Evolutionary conservation across 1,140 invertebrate species (phyloP).

Genomic region (Nasonia vitripennis): DNA sequence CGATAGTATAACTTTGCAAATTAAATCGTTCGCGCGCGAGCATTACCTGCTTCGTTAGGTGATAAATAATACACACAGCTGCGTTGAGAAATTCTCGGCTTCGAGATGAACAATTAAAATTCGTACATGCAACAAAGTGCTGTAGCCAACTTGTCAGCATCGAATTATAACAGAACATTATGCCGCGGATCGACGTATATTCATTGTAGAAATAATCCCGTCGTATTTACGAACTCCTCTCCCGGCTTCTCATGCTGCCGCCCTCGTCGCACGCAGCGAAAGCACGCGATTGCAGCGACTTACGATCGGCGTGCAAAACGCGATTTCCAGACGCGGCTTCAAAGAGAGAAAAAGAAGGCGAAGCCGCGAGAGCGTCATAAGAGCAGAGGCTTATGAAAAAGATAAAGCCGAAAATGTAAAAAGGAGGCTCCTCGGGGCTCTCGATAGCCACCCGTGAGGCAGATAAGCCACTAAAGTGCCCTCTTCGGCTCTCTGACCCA

Average conservation of each 20-base stretch:
- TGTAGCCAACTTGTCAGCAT: no score
- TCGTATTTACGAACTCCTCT: neutral
- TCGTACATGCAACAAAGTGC: neutral
- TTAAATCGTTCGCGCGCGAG: neutral
- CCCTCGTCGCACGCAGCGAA: no score
- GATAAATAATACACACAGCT: no score
- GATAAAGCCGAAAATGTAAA: constrained; percentile 10
- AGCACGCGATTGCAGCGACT: neutral
- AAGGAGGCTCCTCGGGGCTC: neutral
- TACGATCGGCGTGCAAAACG: neutral
- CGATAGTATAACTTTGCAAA: constrained; percentile 8
- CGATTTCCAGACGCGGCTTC: neutral
- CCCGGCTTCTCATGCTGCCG: neutral
- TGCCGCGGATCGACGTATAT: no score
- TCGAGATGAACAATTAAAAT: neutral
- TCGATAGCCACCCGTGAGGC: neutral
- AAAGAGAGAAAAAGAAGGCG: neutral
- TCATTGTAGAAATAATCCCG: neutral
- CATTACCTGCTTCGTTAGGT: neutral
- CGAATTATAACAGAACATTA: no score
- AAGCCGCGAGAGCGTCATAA: neutral
- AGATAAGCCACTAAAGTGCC: constrained; percentile 39
- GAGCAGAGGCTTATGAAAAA: constrained; percentile 2
- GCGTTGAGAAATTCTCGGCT: neutral
- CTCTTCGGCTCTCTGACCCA: neutral